These are phyloP conservation scores for Apoda limacodes DNA, from an alignment of 2,888 invertebrate species.

Conservation along the genomic window DNA sequence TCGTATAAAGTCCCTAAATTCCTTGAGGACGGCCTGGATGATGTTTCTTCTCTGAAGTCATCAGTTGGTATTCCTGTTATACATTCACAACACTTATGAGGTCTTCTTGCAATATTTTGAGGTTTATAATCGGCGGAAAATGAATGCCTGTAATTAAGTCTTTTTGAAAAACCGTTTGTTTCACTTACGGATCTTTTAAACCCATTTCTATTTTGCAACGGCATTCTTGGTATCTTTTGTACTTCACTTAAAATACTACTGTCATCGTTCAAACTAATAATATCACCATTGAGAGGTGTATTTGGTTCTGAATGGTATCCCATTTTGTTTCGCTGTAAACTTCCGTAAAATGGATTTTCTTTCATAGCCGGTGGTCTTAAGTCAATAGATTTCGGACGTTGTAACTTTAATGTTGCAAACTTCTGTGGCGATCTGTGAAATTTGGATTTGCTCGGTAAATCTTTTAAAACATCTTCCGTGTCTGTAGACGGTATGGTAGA, in stretches of 20 bases:
- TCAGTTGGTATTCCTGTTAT: conserved; percentile 57
- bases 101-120: conserved; percentile 37
- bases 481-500: conserved; percentile 63
- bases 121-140: conserved; percentile 57
- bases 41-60: conserved; percentile 35
- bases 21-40: conserved; percentile 46
- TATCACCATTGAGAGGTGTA: conserved; percentile 51
- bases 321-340: conserved; percentile 51
- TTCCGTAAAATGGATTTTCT: conserved; percentile 50
- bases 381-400: conserved; percentile 61
- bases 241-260: conserved; percentile 49
- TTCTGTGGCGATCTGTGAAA: conserved; percentile 64
- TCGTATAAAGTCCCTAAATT: conserved; percentile 61
- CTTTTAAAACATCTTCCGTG: conserved; percentile 60
- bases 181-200: conserved; percentile 61
- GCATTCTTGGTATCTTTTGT: conserved; percentile 57
- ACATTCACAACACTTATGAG: conserved; percentile 64
- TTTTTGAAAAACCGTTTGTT: conserved; percentile 56
- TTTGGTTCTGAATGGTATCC: conserved; percentile 65
- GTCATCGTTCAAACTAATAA: conserved; percentile 37
- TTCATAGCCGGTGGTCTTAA: conserved; percentile 37
- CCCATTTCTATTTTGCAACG: conserved; percentile 54
- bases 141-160: conserved; percentile 61
- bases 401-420: conserved; percentile 57
- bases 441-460: conserved; percentile 58